A percentile compares a stretch with the other conserved stretches of the same genome.
Evolutionary conservation across 2,888 invertebrate species (phyloP).

Genomic region (Hypomecis atomaria): DNA sequence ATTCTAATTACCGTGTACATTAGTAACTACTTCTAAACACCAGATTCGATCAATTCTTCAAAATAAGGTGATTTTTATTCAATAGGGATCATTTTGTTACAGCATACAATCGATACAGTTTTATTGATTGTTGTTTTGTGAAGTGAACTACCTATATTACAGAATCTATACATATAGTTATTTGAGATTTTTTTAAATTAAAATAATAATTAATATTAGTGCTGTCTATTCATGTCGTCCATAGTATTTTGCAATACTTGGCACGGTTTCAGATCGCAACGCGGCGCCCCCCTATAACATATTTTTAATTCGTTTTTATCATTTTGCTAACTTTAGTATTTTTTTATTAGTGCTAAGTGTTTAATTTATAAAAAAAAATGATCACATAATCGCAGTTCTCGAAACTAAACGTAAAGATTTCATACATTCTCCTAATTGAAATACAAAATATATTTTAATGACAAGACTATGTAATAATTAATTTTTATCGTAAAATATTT

Average conservation of each 20-base stretch:
- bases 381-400: slow-evolving; percentile 59
- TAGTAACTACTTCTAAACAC: no score
- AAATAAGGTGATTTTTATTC: not conserved
- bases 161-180: no score
- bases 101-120: no score
- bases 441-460: slow-evolving; percentile 55
- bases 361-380: slow-evolving; percentile 53
- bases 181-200: no score
- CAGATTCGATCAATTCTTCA: no score
- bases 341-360: slow-evolving; percentile 56
- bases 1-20: no score
- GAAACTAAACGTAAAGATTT: slow-evolving; percentile 42
- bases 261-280: slow-evolving; percentile 25
- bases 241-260: slow-evolving; percentile 38
- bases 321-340: slow-evolving; percentile 54
- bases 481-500: slow-evolving; percentile 49
- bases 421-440: slow-evolving; percentile 29
- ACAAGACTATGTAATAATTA: slow-evolving; percentile 56
- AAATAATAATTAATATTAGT: not conserved
- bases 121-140: no score
- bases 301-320: slow-evolving; percentile 48
- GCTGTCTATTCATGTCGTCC: not conserved
- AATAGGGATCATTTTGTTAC: no score
- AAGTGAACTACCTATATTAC: no score
- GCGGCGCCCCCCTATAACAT: slow-evolving; percentile 28